Evolutionary conservation across 2,113 vertebrate species (phyloP), one percentile per base, ranked within the genome.

Genomic region (Hiodon alosoides): DNA sequence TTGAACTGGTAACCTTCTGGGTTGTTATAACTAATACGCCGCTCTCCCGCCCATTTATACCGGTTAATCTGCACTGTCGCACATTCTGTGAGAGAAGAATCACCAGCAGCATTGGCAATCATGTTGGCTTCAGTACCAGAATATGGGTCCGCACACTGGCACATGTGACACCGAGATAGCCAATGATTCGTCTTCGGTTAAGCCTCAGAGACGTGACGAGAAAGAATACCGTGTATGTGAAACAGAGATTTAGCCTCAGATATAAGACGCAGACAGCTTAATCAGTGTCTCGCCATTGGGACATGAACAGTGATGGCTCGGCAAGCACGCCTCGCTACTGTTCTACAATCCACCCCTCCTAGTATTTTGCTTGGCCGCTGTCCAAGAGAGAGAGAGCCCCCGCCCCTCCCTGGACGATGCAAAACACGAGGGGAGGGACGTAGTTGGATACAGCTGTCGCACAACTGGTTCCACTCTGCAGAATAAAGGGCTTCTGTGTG

Each of bases 361-460:
- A 16, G 17, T 76, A 61, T 74, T 78, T 67, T 60, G 66, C 73
- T 78, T 81, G 76, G 73, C 48, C 69, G 68, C 7, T 60, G 14
- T 72, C 79, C 76, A 80, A 60, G 31, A 51, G 31, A 31, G 31
- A 73, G 68, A 17, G 76, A 55, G n/a, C 57, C 77, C 64, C 52
- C 53, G 31, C 59, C 17, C 54, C 61, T 55, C 57, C 58, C 17
- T 61, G 65, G 69, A 62, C 78, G 78, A 79, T 79, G 69, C 55
- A 74, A 79, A 83, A 78, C 76, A 81, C 68, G 79, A 73, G 69
- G 31, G 72, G 50, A 61, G 65, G 47, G 72, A 75, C 59, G 11
- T 76, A 78, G 78, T 79, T 83, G 53, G 69, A 79, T 78, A 67
- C 79, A 80, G 76, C 82, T 83, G 78, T 79, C 51, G 14, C 62